Conservation (phyloP, 1,140 invertebrate genomes). For the Melitaea cinxia region DNA sequence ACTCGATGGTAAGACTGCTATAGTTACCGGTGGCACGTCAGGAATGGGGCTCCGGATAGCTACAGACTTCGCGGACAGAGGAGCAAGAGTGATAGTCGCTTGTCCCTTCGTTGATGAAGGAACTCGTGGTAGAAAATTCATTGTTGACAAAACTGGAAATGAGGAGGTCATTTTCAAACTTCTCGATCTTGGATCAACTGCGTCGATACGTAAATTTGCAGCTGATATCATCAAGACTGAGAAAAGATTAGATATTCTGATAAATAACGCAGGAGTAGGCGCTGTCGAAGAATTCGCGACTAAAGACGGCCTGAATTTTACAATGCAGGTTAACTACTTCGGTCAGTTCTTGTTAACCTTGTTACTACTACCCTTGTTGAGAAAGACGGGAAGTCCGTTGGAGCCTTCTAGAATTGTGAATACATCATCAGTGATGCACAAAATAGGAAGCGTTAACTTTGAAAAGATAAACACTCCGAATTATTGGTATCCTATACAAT, state of each 20-base stretch:
- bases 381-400: slow-evolving; percentile 51
- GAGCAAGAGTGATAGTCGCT: slow-evolving; percentile 89
- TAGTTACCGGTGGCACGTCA: slow-evolving; percentile 91
- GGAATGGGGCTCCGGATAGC: slow-evolving; percentile 92
- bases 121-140: slow-evolving; percentile 54
- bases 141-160: slow-evolving; percentile 55
- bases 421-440: slow-evolving; percentile 85
- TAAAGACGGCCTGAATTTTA: slow-evolving; percentile 85
- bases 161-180: slow-evolving; percentile 55
- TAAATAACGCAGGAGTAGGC: slow-evolving; percentile 89
- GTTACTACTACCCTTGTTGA: slow-evolving; percentile 84
- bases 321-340: slow-evolving; percentile 85
- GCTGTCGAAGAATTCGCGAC: slow-evolving; percentile 56
- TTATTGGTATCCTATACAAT: slow-evolving; percentile 78
- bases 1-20: slow-evolving; percentile 85
- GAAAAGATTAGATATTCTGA: slow-evolving; percentile 84
- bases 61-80: slow-evolving; percentile 84
- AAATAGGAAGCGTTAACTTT: slow-evolving; percentile 82
- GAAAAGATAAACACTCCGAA: slow-evolving; percentile 84
- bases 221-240: slow-evolving; percentile 76
- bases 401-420: slow-evolving; percentile 85
- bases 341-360: slow-evolving; percentile 88
- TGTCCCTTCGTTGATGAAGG: slow-evolving; percentile 83
- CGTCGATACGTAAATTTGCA: slow-evolving; percentile 54
- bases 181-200: slow-evolving; percentile 57